Percentiles rank a stretch among this genome's conserved stretches.
Conservation (phyloP, 2,888 invertebrate genomes). For the Brachypalpus laphriformis region DNA sequence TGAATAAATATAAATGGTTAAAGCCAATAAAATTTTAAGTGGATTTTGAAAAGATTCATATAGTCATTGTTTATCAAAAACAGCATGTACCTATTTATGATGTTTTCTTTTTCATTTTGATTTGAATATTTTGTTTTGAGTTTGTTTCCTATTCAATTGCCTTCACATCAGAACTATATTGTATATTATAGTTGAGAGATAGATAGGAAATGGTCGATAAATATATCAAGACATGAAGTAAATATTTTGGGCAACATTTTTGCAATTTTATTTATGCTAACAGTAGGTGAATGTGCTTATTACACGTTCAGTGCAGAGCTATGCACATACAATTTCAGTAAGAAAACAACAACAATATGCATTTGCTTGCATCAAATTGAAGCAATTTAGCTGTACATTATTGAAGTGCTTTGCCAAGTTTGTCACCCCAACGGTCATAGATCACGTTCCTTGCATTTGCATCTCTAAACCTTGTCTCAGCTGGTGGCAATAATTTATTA, state of each 20-base stretch:
- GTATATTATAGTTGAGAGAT: background rate
- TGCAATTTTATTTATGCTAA: background rate
- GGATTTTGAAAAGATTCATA: background rate
- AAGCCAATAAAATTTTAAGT: background rate
- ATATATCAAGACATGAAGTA: slow-evolving; percentile 10
- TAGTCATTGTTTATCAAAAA: background rate
- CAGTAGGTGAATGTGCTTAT: slow-evolving; percentile 7
- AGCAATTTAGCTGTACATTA: slow-evolving; percentile 7
- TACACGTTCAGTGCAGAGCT: background rate
- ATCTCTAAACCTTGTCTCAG: slow-evolving; percentile 28
- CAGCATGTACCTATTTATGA: background rate
- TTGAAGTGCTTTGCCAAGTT: slow-evolving; percentile 44
- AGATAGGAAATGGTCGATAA: slow-evolving; percentile 21
- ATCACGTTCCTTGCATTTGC: slow-evolving; percentile 31
- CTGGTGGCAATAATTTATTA: background rate
- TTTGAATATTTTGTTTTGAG: background rate
- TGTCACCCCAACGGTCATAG: slow-evolving; percentile 21
- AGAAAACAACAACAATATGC: background rate
- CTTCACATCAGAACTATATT: slow-evolving; percentile 9
- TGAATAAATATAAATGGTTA: background rate
- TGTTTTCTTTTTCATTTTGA: slow-evolving; percentile 6
- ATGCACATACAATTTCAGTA: background rate
- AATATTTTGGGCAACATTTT: background rate
- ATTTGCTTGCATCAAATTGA: background rate
- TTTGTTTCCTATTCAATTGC: background rate